Evolutionary conservation across 2,888 invertebrate genomes (phyloP).

Genomic region (Erebia aethiops): DNA sequence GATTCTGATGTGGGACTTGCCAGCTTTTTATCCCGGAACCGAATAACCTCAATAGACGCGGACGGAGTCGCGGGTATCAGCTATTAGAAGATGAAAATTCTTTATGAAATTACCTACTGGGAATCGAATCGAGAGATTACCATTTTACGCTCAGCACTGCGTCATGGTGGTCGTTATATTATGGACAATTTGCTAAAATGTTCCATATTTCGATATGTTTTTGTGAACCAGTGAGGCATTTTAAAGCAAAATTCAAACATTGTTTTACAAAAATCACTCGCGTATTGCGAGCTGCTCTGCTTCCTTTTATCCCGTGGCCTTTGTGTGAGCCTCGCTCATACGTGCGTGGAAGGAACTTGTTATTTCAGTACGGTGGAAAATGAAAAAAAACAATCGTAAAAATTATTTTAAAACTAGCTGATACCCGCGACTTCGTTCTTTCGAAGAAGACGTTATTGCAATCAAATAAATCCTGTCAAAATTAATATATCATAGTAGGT

Average conservation of each 20-base stretch:
- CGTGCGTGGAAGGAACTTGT: neutral
- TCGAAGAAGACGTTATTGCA: too few species aligned
- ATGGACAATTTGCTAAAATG: neutral
- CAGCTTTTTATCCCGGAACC: too few species aligned
- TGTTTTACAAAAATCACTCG: slow-evolving; percentile 10
- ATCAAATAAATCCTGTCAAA: too few species aligned
- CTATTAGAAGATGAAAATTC: too few species aligned
- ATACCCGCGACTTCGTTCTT: too few species aligned
- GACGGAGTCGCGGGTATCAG: too few species aligned
- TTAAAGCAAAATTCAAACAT: slow-evolving; percentile 7
- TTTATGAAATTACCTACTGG: too few species aligned
- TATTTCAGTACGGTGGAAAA: neutral
- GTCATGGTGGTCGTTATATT: neutral
- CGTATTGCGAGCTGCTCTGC: neutral
- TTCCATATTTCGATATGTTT: neutral
- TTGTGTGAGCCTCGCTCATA: neutral
- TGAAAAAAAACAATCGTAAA: neutral
- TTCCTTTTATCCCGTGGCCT: neutral
- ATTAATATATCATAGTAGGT: too few species aligned
- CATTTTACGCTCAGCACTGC: too few species aligned
- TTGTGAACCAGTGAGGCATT: neutral
- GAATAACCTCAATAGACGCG: too few species aligned
- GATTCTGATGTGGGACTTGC: too few species aligned
- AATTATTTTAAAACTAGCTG: neutral
- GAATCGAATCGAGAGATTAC: too few species aligned